Evolutionary conservation across 2,797 vertebrate species (phyloP), one percentile per base, ranked within the genome.

Genomic region (Molossus molossus): DNA sequence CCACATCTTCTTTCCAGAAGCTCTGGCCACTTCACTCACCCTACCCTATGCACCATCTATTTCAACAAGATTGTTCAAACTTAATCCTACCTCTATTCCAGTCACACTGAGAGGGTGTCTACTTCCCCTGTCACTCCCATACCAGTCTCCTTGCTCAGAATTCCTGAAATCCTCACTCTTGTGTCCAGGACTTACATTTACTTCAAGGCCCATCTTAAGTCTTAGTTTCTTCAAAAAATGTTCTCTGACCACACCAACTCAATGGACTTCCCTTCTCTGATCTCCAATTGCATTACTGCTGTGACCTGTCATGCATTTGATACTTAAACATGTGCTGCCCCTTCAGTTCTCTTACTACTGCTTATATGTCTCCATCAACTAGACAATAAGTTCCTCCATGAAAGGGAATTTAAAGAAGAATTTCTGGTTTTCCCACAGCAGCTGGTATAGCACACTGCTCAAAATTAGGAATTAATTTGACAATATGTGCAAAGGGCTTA

Each of bases 191-290:
- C n/a, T 50, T 90, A 33, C 60, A 12, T 84, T 70, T 91, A 20
- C 48, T 82, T 91, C 25, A 93, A 86, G 37, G 83, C 37, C 7
- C 4, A 72, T 17, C 6, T 50, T 13, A 86, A 86, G 37, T 9
- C 29, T 81, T 37, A 62, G 21, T 95, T 90, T 92, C 72, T 67
- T 76, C 29, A 81, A 95, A 45, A 95, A 95, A 81, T 11, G 17
- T 84, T 85, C 62, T 87, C n/a, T 88, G 76, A 79, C 3, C 18
- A 79, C 6, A 0, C 53, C 25, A 33, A 48, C 14, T 86, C 83
- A 81, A 10, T 48, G 33, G 17, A 87, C 73, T 60, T n/a, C 9
- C 20, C 12, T 81, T 76, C 29, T 80, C 20, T 90, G 70, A 83
- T 15, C 18, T 84, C 17, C 1, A 9, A 21, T 48, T 76, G 23